Evolutionary conservation across 2,797 vertebrate species (phyloP).

Genomic region (Sciaenops ocellatus): DNA sequence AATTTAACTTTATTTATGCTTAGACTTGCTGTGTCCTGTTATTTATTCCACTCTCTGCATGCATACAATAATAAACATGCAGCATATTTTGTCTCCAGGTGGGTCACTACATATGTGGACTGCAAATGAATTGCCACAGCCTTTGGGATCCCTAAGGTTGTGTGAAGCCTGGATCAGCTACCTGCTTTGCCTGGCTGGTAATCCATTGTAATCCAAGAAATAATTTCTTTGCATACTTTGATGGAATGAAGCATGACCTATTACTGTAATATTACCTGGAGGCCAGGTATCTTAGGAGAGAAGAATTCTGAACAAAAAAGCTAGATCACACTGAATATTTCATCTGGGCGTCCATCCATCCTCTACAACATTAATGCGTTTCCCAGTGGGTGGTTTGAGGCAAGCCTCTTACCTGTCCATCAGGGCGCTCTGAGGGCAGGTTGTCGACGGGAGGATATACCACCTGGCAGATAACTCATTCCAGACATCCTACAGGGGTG

Average conservation of each 20-base stretch:
- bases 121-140: conserved; percentile 28
- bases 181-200: conserved; percentile 7
- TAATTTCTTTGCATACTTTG: neutral
- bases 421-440: conserved; percentile 46
- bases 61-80: neutral
- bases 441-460: conserved; percentile 62
- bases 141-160: neutral
- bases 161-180: neutral
- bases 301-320: conserved; percentile 27
- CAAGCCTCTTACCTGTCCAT: conserved; percentile 58
- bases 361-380: conserved; percentile 38
- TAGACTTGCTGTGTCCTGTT: neutral
- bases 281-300: conserved; percentile 9
- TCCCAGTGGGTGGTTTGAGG: conserved; percentile 43
- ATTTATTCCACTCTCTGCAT: neutral
- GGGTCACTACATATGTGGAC: neutral
- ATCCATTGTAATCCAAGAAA: conserved; percentile 18
- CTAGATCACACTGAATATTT: conserved; percentile 27
- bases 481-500: conserved; percentile 59
- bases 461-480: conserved; percentile 72
- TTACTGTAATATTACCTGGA: neutral
- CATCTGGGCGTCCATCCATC: conserved; percentile 37
- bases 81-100: neutral
- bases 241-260: neutral
- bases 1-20: neutral